Base-by-base conservation (phyloP, 1,140 invertebrate genomes). In the Mercenaria mercenaria region DNA sequence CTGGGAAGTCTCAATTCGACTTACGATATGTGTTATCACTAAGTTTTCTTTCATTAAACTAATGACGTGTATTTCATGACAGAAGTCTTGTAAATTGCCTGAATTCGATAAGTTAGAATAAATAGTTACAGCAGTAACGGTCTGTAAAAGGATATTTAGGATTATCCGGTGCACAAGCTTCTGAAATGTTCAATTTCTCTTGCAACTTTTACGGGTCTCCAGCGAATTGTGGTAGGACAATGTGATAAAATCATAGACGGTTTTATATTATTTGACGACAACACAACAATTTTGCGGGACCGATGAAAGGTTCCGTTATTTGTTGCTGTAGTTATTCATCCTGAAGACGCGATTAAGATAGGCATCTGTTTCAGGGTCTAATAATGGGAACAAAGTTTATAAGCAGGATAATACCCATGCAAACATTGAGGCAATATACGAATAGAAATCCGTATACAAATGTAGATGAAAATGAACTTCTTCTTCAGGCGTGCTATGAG, bases 401-500 rank as follows among this genome's bases (percentile, higher is more conserved):
- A 32, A 82, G 50, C 52, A 41, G 67, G 79, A 81, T 89, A 52
- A 89, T 89, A n/a, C 87, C 87, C 10, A 52, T 89, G 64, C 59
- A 69, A 74, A 89, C 59, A 10, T 82, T 89, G 26, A 37, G 47
- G 15, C 43, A 89, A 47, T 81, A 52, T 47, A 43, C 47, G 23
- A 23, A n/a, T 76, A 56, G 84, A 29, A 59, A 82, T 47, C 50
- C 50, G 15, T 81, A 81, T 47, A 56, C 32, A 10, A 81, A 82
- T 80, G 37, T 67, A 81, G 87, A 89, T 74, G 87, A 89, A 74
- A 52, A n/a, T 72, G 61, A 81, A 39, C 81, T 82, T 81, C 79
- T 89, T 74, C 47, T 89, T 81, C 87, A 89, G 87, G 87, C 77
- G 29, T 89, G 87, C 50, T 89, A 89, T 26, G 87, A 89, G 59